phyloP scores from a whole-genome alignment of 2,888 invertebrate species.

The Geophilus truncorum region DNA sequence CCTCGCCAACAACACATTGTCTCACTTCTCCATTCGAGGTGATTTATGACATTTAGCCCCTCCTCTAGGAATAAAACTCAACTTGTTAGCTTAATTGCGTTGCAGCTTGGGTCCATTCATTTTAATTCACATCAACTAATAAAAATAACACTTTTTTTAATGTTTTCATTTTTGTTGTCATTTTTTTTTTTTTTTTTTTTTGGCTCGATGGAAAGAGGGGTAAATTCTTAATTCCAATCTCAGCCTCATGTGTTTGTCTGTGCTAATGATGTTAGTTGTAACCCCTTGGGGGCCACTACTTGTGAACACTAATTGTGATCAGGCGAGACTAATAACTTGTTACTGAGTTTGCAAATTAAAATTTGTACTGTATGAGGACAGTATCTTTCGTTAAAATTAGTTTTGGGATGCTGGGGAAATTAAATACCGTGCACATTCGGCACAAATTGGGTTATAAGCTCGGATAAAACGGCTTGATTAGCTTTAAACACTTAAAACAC shows the following conservation, averaged over 20 bases:
- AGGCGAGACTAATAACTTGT: background rate
- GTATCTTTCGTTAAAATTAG: background rate
- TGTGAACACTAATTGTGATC: background rate
- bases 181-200: background rate
- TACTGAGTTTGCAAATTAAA: background rate
- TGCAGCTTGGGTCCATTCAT: background rate
- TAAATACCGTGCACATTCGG: background rate
- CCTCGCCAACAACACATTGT: background rate
- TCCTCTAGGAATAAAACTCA: conserved; percentile 5
- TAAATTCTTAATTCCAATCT: background rate
- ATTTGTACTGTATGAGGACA: background rate
- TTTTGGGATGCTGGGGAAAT: background rate
- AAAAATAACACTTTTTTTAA: background rate
- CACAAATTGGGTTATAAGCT: background rate
- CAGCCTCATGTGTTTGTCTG: background rate
- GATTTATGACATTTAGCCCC: background rate
- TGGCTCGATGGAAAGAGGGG: background rate
- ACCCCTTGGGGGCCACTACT: background rate
- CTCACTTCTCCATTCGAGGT: background rate
- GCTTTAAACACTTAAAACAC: too few species aligned
- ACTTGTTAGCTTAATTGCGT: background rate
- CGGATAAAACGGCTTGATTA: background rate
- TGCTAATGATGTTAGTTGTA: background rate
- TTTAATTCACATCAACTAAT: background rate
- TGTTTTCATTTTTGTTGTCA: background rate